phyloP scores from a whole-genome alignment of 1,140 invertebrate species.

The Ericerus pela region DNA sequence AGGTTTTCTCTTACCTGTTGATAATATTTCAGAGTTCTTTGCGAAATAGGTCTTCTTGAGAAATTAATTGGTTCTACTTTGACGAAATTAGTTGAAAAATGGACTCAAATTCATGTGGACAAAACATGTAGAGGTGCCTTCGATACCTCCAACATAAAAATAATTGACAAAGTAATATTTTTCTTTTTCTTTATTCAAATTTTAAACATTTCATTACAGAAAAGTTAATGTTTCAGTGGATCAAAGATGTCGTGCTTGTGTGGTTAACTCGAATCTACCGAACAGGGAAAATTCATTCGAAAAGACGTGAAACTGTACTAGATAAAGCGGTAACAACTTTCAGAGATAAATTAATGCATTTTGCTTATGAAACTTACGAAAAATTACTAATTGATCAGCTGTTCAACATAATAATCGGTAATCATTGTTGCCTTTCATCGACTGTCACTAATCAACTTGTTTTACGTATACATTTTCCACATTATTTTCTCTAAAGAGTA shows the following conservation, averaged over 20 bases:
- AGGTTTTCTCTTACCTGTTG: not conserved
- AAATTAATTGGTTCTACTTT: slow-evolving; percentile 61
- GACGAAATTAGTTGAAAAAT: slow-evolving; percentile 60
- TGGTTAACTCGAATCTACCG: slow-evolving; percentile 66
- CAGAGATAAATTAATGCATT: slow-evolving; percentile 64
- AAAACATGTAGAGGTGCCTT: slow-evolving; percentile 67
- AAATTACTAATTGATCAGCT: slow-evolving; percentile 76
- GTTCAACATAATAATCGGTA: slow-evolving; percentile 87
- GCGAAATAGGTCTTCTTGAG: slow-evolving; percentile 61
- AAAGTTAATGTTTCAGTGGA: slow-evolving; percentile 44
- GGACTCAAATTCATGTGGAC: slow-evolving; percentile 63
- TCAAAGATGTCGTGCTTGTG: slow-evolving; percentile 61
- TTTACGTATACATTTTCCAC: not conserved
- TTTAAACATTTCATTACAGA: not conserved
- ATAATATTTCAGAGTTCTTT: slow-evolving; percentile 35
- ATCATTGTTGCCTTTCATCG: slow-evolving; percentile 15
- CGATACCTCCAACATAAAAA: slow-evolving; percentile 55
- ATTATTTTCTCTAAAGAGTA: slow-evolving; percentile 45
- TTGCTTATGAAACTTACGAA: slow-evolving; percentile 77
- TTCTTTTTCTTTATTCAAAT: not conserved
- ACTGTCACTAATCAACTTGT: not conserved
- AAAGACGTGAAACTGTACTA: not conserved
- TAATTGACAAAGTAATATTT: slow-evolving; percentile 46
- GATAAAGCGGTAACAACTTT: slow-evolving; percentile 35
- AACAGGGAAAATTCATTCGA: slow-evolving; percentile 16